Base-by-base conservation (phyloP, 2,113 vertebrate genomes). In the Corythaeola cristata region DNA sequence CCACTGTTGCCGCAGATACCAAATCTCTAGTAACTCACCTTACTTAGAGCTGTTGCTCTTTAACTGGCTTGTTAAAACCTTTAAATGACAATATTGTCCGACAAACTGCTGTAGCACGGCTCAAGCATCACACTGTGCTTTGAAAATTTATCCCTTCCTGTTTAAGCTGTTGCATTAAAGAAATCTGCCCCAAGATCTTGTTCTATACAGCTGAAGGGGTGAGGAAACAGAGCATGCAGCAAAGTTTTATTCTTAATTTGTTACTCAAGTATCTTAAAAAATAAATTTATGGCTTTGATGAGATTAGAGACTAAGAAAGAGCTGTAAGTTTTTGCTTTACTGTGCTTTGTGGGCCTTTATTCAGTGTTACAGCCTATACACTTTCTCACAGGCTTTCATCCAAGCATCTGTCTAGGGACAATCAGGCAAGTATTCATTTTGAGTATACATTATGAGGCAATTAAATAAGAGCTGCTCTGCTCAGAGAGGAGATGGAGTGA, bases 331-430 rank as follows among this genome's bases (percentile, higher is more conserved):
- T 68, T 84, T 59, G n/a, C 18, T 93, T 96, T 85, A 49, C 59
- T 89, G 59, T 88, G 39, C 55, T 86, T 72, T 74, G 49, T 94
- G 85, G 83, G 24, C 67, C 19, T 93, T 56, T n/a, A 35, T 22
- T 76, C 63, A 69, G 26, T 14, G 17, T 47, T 94, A 74, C 3
- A 82, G 80, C 27, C 82, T 86, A 18, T 77, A 67, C 15, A 55
- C 28, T 91, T 94, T 94, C 86, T 90, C 89, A 90, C 23, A 83
- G 92, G 91, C 90, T 83, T 77, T 89, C 69, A 69, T 97, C 91
- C 96, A 97, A 92, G 69, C 74, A 49, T 56, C 77, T 87, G 89
- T 58, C 92, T 62, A 67, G 81, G 93, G 78, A 95, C 84, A 96
- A 87, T 88, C 71, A 87, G 76, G 26, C 58, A 37, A 75, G 56